Base-by-base conservation (phyloP, 2,113 vertebrate genomes). In the Scomber japonicus region DNA sequence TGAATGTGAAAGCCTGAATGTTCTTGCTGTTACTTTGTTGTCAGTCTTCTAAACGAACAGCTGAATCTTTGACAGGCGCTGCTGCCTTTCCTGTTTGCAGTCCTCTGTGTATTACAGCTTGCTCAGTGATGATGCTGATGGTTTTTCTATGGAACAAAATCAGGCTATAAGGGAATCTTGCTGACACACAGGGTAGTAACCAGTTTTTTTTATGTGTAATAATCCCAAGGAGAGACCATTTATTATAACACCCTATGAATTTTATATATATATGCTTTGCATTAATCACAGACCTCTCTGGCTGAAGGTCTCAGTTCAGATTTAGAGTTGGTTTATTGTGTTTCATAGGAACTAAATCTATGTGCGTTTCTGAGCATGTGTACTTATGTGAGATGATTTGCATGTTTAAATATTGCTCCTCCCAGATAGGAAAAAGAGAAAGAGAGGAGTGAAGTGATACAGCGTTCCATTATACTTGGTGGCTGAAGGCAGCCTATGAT, bases 401-500 rank as follows among this genome's bases (percentile, higher is more conserved):
- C 59, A 54, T 81, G 76, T 80, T 73, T 30, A 78, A 63, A 65
- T 45, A 27, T 70, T 30, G 13, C 27, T 81, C 14, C 35, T 68
- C 64, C 55, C 35, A 27, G 12, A 57, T 62, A 77, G 35, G 80
- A 35, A 50, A 71, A 61, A 71, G 55, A 71, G 48, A 81, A 60
- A 67, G 50, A 74, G 40, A 50, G 62, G 62, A 71, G 45, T 63
- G 62, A 73, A 80, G 83, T 78, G 79, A 61, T 66, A 50, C 57
- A 75, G 78, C 78, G 75, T 80, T 90, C 45, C 77, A 90, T 92
- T 91, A 88, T 81, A 78, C 63, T 74, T 81, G 71, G 59, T 73
- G 57, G 83, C 87, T 85, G 81, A 91, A 89, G 79, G 86, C 78
- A 89, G 66, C 80, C 71, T 31, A 27, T 88, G 80, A 90, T 89